Percentiles rank a stretch among this genome's conserved stretches.
phyloP scores from a whole-genome alignment of 2,888 invertebrate genomes.

The Meloe dianella region DNA sequence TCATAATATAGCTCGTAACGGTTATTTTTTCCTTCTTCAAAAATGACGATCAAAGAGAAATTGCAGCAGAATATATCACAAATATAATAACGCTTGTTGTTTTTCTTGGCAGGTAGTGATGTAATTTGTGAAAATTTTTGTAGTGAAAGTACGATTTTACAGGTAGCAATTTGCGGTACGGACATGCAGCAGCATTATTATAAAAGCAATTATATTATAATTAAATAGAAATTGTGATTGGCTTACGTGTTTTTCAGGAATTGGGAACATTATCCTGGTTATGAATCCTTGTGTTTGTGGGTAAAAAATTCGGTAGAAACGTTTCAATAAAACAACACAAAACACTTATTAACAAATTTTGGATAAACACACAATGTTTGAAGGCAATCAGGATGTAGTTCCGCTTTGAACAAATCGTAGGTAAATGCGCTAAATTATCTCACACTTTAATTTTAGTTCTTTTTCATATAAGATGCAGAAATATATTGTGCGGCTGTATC shows the following conservation, averaged over 20 bases:
- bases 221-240: not conserved
- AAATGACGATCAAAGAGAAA: too few species aligned
- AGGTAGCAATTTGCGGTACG: not conserved
- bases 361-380: not conserved
- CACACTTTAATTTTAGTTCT: not conserved
- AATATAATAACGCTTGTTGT: too few species aligned
- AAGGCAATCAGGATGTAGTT: not conserved
- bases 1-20: too few species aligned
- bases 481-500: slow-evolving; percentile 24
- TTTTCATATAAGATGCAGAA: slow-evolving; percentile 27
- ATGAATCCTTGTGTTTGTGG: not conserved
- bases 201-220: too few species aligned
- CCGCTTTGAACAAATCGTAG: not conserved
- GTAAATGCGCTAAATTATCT: not conserved
- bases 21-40: too few species aligned
- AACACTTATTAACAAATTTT: not conserved
- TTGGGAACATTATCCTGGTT: not conserved
- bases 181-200: not conserved
- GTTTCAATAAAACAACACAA: not conserved
- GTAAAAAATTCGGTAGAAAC: not conserved
- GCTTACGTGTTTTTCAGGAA: slow-evolving; percentile 10
- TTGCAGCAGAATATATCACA: too few species aligned
- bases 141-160: slow-evolving; percentile 1
- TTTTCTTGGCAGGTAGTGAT: too few species aligned
- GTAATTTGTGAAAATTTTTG: slow-evolving; percentile 9